Conservation (phyloP, 2,888 invertebrate species). For the Drosophila macrospina region DNA sequence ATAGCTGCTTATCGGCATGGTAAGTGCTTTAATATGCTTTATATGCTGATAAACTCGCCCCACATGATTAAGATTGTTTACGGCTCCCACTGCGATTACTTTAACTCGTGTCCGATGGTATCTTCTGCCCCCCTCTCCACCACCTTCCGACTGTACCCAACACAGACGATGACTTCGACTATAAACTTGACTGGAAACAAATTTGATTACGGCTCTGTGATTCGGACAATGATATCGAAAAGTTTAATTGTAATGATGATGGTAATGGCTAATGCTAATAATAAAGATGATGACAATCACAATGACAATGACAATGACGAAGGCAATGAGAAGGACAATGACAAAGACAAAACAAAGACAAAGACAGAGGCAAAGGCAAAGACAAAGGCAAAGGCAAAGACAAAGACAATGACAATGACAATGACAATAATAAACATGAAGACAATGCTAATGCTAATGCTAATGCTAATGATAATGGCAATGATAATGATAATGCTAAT, state of each 20-base stretch:
- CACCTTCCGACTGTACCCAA: conserved; percentile 2
- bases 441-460: too few relatives aligned
- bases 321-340: too few relatives aligned
- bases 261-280: not conserved
- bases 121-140: not conserved
- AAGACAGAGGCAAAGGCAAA: too few relatives aligned
- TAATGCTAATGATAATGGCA: too few relatives aligned
- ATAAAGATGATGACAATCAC: not conserved
- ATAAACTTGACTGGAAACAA: conserved; percentile 4
- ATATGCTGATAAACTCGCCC: conserved; percentile 22
- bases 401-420: too few relatives aligned
- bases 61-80: conserved; percentile 44
- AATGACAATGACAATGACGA: too few relatives aligned
- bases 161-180: not conserved
- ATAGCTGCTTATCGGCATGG: conserved; percentile 23
- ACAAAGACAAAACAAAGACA: too few relatives aligned
- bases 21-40: conserved; percentile 1
- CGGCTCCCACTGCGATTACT: conserved; percentile 27
- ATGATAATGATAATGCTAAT: not conserved
- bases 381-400: too few relatives aligned
- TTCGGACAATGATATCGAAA: not conserved
- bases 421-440: too few relatives aligned
- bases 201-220: not conserved
- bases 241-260: not conserved
- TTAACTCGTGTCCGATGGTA: conserved; percentile 9